Evolutionary conservation across 2,888 invertebrate species (phyloP).

Genomic region (Hypsopygia costalis): DNA sequence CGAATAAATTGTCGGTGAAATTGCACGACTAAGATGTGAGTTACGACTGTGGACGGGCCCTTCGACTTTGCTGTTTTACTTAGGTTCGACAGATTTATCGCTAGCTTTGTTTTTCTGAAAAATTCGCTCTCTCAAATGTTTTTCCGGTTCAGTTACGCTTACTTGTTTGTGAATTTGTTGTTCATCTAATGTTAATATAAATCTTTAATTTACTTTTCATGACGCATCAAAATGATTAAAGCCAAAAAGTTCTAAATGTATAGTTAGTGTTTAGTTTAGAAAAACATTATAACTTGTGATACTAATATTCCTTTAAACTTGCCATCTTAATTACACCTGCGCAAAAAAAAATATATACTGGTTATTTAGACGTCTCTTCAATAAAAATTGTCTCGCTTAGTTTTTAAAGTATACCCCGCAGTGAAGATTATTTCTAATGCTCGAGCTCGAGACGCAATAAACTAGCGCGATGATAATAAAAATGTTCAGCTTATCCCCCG

Average conservation of each 20-base stretch:
- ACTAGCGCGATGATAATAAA: conserved; percentile 73
- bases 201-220: no score
- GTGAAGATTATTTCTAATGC: conserved; percentile 70
- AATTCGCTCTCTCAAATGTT: conserved; percentile 39
- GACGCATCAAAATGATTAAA: no score
- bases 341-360: no score
- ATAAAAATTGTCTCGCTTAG: conserved; percentile 33
- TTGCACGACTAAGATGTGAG: conserved; percentile 63
- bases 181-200: no score
- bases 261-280: no score
- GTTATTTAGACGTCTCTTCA: conserved; percentile 28
- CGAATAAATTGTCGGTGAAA: conserved; percentile 73
- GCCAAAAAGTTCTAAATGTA: no score
- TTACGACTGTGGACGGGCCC: conserved; percentile 65
- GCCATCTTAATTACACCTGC: not conserved
- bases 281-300: no score
- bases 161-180: conserved; percentile 24
- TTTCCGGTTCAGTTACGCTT: conserved; percentile 29
- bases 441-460: conserved; percentile 67
- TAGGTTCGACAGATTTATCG: conserved; percentile 60
- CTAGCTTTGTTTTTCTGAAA: conserved; percentile 51
- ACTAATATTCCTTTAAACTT: not conserved
- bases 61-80: conserved; percentile 52
- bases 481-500: conserved; percentile 68
- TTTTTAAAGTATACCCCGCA: conserved; percentile 50